phyloP scores from a whole-genome alignment of 92 coral and sea anemone species.

The Porites cylindrica region DNA sequence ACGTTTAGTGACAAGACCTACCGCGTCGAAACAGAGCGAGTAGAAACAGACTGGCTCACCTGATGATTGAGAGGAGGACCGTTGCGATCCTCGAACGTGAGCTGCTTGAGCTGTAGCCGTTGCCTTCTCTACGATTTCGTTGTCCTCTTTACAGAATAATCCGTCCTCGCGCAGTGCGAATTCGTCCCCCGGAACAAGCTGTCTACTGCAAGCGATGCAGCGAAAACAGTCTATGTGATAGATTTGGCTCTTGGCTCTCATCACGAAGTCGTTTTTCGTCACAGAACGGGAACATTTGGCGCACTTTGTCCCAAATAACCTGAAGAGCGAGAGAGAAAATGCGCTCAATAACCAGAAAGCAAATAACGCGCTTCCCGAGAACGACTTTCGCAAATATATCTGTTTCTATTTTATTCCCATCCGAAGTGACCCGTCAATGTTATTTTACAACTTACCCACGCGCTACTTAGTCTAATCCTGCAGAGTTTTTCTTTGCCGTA shows the following conservation, averaged over 20 bases:
- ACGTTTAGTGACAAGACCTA: conserved; percentile 83
- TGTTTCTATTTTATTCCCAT: conserved; percentile 53
- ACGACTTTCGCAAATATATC: conserved; percentile 92
- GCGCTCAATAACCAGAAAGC: conserved; percentile 32
- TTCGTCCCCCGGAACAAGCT: conserved; percentile 97
- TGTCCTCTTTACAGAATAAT: conserved; percentile 97
- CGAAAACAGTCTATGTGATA: conserved; percentile 99
- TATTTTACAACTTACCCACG: conserved; percentile 14
- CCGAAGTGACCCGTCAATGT: conserved; percentile 32
- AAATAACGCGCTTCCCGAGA: conserved; percentile 79
- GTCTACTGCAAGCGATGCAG: conserved; percentile 98
- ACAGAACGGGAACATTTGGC: conserved; percentile 95
- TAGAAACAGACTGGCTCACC: conserved; percentile 45
- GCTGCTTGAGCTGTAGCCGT: conserved; percentile 93
- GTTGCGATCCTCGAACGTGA: conserved; percentile 67
- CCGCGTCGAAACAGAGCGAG: conserved; percentile 77
- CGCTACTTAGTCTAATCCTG: conserved; percentile 11
- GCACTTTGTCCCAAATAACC: conserved; percentile 99
- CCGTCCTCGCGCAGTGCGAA: conserved; percentile 98
- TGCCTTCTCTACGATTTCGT: conserved; percentile 97
- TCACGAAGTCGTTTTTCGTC: conserved; percentile 97
- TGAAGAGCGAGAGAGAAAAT: conserved; percentile 63
- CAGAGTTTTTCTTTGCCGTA: neutral
- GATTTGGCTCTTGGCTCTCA: conserved; percentile 97
- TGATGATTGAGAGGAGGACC: conserved; percentile 58